These are phyloP conservation scores for Bradypus variegatus DNA, from an alignment of 2,797 vertebrate species.

Conservation along the genomic window DNA sequence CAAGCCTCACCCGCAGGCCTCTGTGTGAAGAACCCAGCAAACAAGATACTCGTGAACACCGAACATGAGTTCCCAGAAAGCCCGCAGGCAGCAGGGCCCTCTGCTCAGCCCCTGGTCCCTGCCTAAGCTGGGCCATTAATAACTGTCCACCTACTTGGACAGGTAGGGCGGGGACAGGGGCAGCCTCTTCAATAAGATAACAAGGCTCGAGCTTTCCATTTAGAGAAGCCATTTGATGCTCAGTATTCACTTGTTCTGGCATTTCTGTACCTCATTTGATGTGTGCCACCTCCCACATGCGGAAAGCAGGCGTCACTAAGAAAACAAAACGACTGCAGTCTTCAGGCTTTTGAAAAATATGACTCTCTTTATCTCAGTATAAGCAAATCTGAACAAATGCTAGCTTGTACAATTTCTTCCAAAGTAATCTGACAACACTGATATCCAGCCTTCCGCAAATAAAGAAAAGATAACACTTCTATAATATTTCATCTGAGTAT, in stretches of 20 bases:
- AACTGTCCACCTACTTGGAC: not conserved
- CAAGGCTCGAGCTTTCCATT: accelerated
- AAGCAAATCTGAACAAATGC: not conserved
- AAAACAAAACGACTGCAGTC: not conserved
- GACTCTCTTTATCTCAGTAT: not conserved
- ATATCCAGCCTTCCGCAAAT: not conserved
- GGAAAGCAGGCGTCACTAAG: not conserved
- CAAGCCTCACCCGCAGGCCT: not conserved
- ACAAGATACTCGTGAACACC: not conserved
- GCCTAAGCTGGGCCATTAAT: not conserved
- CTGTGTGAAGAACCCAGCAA: not conserved
- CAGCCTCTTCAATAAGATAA: accelerated
- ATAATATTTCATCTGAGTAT: not conserved
- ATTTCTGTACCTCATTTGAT: not conserved
- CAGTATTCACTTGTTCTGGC: too few relatives aligned
- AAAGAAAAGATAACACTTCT: not conserved
- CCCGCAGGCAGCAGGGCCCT: not conserved
- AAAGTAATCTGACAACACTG: not conserved
- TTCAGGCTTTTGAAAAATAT: not conserved
- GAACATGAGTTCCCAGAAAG: accelerated
- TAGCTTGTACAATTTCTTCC: not conserved
- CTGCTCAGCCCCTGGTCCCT: not conserved
- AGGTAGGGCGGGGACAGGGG: accelerated
- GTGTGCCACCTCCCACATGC: not conserved
- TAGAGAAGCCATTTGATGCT: not conserved